Evolutionary conservation across 1,140 invertebrate species (phyloP).

Genomic region (Neodiprion fabricii): DNA sequence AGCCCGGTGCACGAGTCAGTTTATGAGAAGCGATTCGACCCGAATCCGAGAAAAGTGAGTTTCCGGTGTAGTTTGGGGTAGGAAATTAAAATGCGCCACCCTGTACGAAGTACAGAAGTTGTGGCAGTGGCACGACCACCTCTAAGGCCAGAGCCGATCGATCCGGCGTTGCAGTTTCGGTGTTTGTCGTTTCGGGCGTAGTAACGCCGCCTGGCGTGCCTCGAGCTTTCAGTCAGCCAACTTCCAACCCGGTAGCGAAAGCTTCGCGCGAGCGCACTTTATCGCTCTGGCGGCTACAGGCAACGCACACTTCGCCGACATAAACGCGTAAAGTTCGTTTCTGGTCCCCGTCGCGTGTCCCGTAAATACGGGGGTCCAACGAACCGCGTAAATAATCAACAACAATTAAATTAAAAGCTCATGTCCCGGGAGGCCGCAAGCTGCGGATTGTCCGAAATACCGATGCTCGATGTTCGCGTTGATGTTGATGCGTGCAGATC

Average conservation of each 20-base stretch:
- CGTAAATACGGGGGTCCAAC: neutral
- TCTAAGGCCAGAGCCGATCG: neutral
- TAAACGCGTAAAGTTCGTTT: neutral
- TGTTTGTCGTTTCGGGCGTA: neutral
- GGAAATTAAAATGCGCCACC: neutral
- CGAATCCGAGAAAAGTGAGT: too few relatives aligned
- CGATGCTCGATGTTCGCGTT: too few relatives aligned
- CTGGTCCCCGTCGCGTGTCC: neutral
- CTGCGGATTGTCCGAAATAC: too few relatives aligned
- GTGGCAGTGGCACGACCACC: neutral
- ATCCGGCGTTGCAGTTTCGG: neutral
- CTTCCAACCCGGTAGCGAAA: neutral
- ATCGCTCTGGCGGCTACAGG: neutral
- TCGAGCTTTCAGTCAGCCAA: neutral
- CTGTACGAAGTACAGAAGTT: neutral
- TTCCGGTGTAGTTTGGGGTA: neutral
- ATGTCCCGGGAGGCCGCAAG: neutral
- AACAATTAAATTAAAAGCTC: slow-evolving; percentile 4
- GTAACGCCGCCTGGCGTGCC: neutral
- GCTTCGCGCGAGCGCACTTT: neutral
- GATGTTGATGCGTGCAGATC: too few relatives aligned
- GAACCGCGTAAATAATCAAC: neutral
- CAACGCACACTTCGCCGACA: too few relatives aligned
- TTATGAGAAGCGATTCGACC: too few relatives aligned
- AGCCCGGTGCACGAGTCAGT: too few relatives aligned